Conservation (phyloP, 2,113 vertebrate genomes). For the Podarcis cretensis region DNA sequence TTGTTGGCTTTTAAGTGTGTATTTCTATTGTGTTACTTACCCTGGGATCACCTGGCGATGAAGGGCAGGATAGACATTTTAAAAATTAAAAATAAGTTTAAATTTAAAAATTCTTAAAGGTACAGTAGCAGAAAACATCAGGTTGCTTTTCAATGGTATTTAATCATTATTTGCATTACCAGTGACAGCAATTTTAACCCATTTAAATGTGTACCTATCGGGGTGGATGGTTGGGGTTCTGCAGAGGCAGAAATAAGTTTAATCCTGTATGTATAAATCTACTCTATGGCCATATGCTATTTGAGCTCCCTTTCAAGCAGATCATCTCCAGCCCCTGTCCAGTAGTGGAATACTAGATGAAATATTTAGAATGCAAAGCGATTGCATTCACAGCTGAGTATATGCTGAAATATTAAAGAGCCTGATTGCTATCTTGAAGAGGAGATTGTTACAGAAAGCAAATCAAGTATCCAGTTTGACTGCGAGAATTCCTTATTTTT, state of each 20-base stretch:
- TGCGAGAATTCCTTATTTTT: constrained; percentile 8
- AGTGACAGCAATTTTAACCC: neutral
- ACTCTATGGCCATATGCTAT: constrained; percentile 38
- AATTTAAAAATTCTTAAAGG: neutral
- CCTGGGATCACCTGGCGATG: no score
- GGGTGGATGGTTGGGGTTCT: neutral
- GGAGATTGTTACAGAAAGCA: constrained; percentile 26
- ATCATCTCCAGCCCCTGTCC: constrained; percentile 29
- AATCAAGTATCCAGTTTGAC: constrained; percentile 37
- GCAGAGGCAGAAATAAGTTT: neutral
- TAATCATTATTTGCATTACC: neutral
- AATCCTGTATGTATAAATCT: neutral
- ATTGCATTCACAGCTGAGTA: constrained; percentile 22
- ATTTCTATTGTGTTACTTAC: no score
- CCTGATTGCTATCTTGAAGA: constrained; percentile 41
- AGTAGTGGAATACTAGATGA: constrained; percentile 27
- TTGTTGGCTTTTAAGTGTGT: no score
- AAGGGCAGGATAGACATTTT: no score
- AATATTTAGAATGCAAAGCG: constrained; percentile 42
- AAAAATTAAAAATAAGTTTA: no score
- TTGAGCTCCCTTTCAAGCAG: constrained; percentile 26
- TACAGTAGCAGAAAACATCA: neutral
- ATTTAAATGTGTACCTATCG: neutral
- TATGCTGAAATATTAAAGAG: constrained; percentile 41
- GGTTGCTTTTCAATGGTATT: neutral